Evolutionary conservation across 2,113 vertebrate species (phyloP).

Genomic region (Phrynocephalus versicolor): DNA sequence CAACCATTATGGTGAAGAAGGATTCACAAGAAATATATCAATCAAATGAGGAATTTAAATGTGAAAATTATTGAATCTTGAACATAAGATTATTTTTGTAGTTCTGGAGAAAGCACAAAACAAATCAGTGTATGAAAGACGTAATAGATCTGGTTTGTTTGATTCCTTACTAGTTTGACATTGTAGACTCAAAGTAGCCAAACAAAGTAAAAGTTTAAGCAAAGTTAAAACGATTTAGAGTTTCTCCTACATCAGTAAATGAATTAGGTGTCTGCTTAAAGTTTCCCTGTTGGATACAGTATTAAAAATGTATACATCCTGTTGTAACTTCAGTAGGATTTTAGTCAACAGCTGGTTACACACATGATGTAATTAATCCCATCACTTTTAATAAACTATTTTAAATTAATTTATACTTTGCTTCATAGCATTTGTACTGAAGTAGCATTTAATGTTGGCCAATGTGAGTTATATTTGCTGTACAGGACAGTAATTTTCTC

Average conservation of each 20-base stretch:
- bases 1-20: neutral
- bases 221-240: neutral
- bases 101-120: neutral
- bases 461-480: neutral
- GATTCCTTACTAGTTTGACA: too few relatives aligned
- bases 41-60: neutral
- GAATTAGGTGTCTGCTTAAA: neutral
- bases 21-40: neutral
- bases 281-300: neutral
- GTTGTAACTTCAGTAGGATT: neutral
- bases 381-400: neutral
- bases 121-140: neutral
- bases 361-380: constrained; percentile 1
- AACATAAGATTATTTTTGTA: neutral
- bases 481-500: neutral
- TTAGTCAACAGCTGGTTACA: neutral
- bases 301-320: neutral
- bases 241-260: neutral
- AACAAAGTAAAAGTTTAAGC: neutral
- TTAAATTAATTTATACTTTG: constrained; percentile 19
- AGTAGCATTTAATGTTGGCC: neutral
- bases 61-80: neutral
- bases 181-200: neutral
- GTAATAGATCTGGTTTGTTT: too few relatives aligned
- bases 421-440: neutral